Evolutionary conservation across 2,888 invertebrate genomes (phyloP), one percentile per base, ranked within the genome.

Genomic region (Cybosia mesomella): DNA sequence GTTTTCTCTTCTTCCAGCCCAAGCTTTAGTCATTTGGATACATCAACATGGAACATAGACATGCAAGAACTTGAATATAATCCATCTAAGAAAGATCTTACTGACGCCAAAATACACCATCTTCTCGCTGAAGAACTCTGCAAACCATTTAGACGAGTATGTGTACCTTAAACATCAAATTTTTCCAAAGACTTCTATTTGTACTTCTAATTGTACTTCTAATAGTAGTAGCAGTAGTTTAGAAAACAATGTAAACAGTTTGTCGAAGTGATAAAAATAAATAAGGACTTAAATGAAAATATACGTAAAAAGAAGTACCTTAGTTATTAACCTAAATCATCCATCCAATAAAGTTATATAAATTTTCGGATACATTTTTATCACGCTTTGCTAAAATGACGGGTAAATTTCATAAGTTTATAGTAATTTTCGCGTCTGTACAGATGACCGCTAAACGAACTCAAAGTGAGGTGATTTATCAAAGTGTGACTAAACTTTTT

Each of bases 51-150:
- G 96, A 98, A 98, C 89, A 96, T 99, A 84, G 99, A 99, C 87
- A 97, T 98, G 96, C 98, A 98, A 89, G 98, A 98, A 87, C 92
- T 98, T 86, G 98, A 98, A 87, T 98, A 98, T 88, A 98, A 98
- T 95, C 98, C 98, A 64, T 98, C 98, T 68, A 97, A 97, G 88
- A 98, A 98, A 91, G 98, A 98, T 93, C 94, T 98, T 70, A 98
- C 98, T 1, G 98, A 99, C 90, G 98, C 98, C n/a, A 97, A 97
- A 90, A 98, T 98, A 80, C 99, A 99, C 91, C 98, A 99, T 91
- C 95, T 99, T 58, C 95, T 99, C 57, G 98, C 98, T 5, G 98
- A 98, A 91, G 98, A 98, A 90, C 93, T 98, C 57, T 97, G 97
- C 91, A 98, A 98, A 91, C 98, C 98, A 11, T 97, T 98, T 85